Base-by-base conservation (phyloP, 1,140 invertebrate genomes). In the Drosophila nigrodunni region DNA sequence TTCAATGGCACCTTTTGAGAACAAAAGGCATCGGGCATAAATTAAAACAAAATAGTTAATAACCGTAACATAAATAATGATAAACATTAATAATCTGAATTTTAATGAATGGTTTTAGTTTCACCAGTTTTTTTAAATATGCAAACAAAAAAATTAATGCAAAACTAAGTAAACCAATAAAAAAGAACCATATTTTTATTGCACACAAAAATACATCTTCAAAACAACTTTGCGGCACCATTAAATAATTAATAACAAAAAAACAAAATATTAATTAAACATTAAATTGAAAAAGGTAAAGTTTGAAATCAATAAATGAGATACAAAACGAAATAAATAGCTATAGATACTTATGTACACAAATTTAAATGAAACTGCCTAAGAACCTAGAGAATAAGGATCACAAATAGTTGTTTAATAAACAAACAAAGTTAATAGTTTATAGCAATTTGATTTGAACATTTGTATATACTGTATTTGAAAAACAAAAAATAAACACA, bases 351-450 rank as follows among this genome's bases (percentile, higher is more conserved):
- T 52, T 64, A 64, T 64, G 50, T 50, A 75, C 79, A 90, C 77
- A 82, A 90, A 82, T 83, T 90, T 85, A 62, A 89, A 90, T 86
- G 85, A 89, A 89, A 89, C 85, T 89, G 85, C 85, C 85, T 89
- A 89, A 75, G 72, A 89, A 89, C 64, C 61, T 88, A 88, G 85
- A 25, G 4, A 44, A 18, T 88, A 88, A 89, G 80, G 71, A 68
- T 78, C 77, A 90, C 58, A 89, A 74, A 88, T 79, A 85, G 77
- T 83, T 77, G 65, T 62, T 67, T 55, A 85, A 68, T 11, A 52
- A 62, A 15, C 15, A 54, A 47, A 34, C 25, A 30, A 30, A 30
- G 2, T 30, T 30, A 44, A 46, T 55, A 73, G 60, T 49, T 41
- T 47, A 65, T 70, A 67, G 59, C 44, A 46, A 71, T 67, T 70